Percentiles rank a stretch among this genome's conserved stretches.
Evolutionary conservation across 92 coral and sea anemone genomes (phyloP).

Genomic region (Diadumene lineata): DNA sequence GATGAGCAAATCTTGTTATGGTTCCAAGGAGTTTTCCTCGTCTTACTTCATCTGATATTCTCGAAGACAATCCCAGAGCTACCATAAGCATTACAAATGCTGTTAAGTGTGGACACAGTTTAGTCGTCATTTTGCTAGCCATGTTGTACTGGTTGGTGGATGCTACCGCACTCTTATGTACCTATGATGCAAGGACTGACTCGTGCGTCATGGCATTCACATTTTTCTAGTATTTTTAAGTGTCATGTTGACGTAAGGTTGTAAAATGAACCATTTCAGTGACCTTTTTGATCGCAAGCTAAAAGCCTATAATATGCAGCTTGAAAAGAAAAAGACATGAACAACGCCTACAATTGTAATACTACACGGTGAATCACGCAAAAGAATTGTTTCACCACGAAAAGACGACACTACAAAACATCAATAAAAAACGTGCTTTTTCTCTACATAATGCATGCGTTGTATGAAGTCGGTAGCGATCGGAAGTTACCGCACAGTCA

Average conservation of each 20-base stretch:
- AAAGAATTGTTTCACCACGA: no score
- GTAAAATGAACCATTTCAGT: no score
- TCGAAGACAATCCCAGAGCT: constrained; percentile 50
- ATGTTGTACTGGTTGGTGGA: background rate
- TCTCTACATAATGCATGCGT: no score
- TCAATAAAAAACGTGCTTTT: no score
- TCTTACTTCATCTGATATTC: constrained; percentile 70
- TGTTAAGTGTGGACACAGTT: constrained; percentile 34
- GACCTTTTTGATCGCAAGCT: no score
- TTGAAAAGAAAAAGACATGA: no score
- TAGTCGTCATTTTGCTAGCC: constrained; percentile 27
- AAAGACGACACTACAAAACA: no score
- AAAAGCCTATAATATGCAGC: no score
- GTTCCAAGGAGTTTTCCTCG: constrained; percentile 54
- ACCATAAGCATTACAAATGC: constrained; percentile 46
- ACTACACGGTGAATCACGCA: no score
- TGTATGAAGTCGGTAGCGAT: no score
- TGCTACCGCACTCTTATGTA: background rate
- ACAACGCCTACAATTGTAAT: no score
- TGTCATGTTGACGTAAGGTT: background rate
- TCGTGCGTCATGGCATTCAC: constrained; percentile 6
- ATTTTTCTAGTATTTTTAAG: background rate
- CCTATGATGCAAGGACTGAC: background rate
- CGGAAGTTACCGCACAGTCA: no score
- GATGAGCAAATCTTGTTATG: constrained; percentile 45